Evolutionary conservation across 1,140 invertebrate species (phyloP).

Genomic region (Leptopilina clavipes): DNA sequence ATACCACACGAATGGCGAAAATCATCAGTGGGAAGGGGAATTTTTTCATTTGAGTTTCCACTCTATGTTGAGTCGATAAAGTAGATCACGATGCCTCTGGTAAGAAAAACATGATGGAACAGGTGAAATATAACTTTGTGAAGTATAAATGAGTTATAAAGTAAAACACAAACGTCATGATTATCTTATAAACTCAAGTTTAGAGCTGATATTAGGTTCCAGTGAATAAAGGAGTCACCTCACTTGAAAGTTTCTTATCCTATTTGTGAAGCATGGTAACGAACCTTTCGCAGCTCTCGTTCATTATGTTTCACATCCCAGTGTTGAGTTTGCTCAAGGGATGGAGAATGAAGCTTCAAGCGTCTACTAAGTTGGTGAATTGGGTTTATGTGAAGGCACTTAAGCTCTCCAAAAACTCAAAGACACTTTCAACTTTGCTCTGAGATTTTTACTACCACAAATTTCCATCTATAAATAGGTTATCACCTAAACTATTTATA

Average conservation of each 20-base stretch:
- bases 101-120: neutral
- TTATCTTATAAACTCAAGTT: constrained; percentile 9
- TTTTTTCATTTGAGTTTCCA: too few species aligned
- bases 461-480: too few species aligned
- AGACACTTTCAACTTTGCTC: neutral
- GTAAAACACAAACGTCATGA: constrained; percentile 9
- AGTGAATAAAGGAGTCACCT: constrained; percentile 30
- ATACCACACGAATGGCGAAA: too few species aligned
- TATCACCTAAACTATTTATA: too few species aligned
- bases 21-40: too few species aligned
- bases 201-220: neutral
- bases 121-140: neutral
- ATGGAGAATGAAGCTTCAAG: constrained; percentile 18
- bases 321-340: constrained; percentile 15
- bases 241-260: constrained; percentile 25
- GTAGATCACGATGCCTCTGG: neutral
- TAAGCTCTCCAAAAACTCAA: constrained; percentile 9
- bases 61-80: too few species aligned
- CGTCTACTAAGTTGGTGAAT: constrained; percentile 18
- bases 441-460: neutral
- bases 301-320: constrained; percentile 13
- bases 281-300: constrained; percentile 20
- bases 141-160: neutral
- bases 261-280: neutral
- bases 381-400: neutral